These are phyloP conservation scores for Murina feae DNA, from an alignment of 2,113 vertebrate species.

Conservation along the genomic window DNA sequence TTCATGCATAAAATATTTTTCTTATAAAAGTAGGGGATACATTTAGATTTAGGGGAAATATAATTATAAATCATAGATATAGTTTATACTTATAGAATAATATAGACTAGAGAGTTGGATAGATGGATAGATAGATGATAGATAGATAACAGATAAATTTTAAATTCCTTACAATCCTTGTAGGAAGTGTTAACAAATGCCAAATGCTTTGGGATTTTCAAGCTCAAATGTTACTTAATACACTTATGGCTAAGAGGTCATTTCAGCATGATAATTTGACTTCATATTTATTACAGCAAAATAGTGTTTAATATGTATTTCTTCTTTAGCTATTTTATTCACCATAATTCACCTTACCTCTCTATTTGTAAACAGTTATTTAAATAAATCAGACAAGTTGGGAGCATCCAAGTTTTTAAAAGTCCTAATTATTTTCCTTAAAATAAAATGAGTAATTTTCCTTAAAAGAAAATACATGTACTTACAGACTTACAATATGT, in stretches of 20 bases:
- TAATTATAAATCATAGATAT: background rate
- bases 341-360: background rate
- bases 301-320: background rate
- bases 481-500: background rate
- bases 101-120: background rate
- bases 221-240: background rate
- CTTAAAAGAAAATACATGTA: background rate
- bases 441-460: background rate
- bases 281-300: background rate
- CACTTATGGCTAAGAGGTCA: background rate
- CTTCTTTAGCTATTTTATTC: background rate
- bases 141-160: background rate
- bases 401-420: background rate
- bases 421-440: background rate
- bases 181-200: background rate
- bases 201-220: background rate
- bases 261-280: background rate
- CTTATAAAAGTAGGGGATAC: background rate
- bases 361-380: background rate
- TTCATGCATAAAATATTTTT: background rate
- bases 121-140: background rate
- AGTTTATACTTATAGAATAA: background rate
- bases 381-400: background rate
- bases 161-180: background rate
- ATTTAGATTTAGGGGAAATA: conserved; percentile 21